A percentile compares a stretch with the other conserved stretches of the same genome.
Evolutionary conservation across 2,888 invertebrate species (phyloP).

Genomic region (Microctonus hyperodae): DNA sequence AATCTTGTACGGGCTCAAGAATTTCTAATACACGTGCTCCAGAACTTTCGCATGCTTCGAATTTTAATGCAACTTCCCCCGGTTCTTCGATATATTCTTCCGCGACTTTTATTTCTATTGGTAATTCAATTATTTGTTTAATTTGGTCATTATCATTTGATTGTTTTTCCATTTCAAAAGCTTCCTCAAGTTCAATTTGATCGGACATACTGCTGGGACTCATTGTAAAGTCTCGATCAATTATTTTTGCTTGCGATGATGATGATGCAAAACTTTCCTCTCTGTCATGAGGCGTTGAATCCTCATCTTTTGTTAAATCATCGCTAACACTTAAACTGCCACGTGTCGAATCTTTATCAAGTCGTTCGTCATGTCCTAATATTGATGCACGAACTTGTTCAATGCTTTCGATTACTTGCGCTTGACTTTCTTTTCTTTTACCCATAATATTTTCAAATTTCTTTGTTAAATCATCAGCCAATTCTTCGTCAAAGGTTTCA

Average conservation of each 20-base stretch:
- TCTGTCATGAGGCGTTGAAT: conserved; percentile 49
- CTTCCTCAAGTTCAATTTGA: conserved; percentile 54
- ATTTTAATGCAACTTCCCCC: conserved; percentile 31
- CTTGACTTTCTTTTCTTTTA: conserved; percentile 31
- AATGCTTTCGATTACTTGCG: conserved; percentile 38
- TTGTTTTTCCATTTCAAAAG: conserved; percentile 41
- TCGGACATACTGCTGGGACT: conserved; percentile 59
- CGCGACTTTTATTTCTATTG: conserved; percentile 31
- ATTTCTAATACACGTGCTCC: conserved; percentile 54
- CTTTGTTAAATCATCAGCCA: conserved; percentile 55
- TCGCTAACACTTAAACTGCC: conserved; percentile 56
- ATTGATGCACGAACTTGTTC: conserved; percentile 32
- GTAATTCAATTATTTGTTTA: conserved; percentile 11
- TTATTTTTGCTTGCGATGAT: conserved; percentile 45
- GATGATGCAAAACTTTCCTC: conserved; percentile 51
- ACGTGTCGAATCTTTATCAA: conserved; percentile 46
- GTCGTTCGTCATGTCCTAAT: conserved; percentile 41
- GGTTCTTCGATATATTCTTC: conserved; percentile 33
- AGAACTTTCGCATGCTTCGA: conserved; percentile 43
- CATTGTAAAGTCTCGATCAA: conserved; percentile 54
- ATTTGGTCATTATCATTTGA: neutral
- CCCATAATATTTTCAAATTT: conserved; percentile 54
- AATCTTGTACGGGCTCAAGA: conserved; percentile 47
- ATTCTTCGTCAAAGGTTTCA: conserved; percentile 47
- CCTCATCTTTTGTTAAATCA: conserved; percentile 56